Conservation (phyloP, 2,888 invertebrate species). For the Pammene fasciana region DNA sequence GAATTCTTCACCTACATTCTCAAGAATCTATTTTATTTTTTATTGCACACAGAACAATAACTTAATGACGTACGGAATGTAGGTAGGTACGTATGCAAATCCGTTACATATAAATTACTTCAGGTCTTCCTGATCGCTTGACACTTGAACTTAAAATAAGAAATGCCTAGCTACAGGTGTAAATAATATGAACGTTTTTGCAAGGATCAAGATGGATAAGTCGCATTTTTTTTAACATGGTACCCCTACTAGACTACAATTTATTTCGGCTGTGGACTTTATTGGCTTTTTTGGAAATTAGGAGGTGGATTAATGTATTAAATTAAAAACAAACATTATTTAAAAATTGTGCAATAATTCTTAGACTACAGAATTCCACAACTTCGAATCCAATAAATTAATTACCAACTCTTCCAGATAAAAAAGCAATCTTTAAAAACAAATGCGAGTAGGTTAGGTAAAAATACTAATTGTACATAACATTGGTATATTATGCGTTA, state of each 20-base stretch:
- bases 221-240: background rate
- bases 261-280: no score
- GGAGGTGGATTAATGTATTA: no score
- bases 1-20: constrained; percentile 14
- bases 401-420: no score
- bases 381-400: no score
- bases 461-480: no score
- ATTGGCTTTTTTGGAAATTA: no score
- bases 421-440: no score
- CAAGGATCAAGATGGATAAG: constrained; percentile 18
- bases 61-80: constrained; percentile 1
- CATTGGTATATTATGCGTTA: background rate
- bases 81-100: constrained; percentile 36
- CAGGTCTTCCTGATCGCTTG: constrained; percentile 23
- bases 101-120: constrained; percentile 38
- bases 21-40: constrained; percentile 1
- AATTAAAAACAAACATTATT: no score
- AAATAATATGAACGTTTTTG: background rate
- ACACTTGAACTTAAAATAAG: background rate
- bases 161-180: background rate
- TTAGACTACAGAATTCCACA: no score
- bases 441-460: no score
- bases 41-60: constrained; percentile 36
- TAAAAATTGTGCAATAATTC: no score
- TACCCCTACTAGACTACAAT: no score